Evolutionary conservation across 2,113 vertebrate genomes (phyloP).

Genomic region (Typhlomys cinereus): DNA sequence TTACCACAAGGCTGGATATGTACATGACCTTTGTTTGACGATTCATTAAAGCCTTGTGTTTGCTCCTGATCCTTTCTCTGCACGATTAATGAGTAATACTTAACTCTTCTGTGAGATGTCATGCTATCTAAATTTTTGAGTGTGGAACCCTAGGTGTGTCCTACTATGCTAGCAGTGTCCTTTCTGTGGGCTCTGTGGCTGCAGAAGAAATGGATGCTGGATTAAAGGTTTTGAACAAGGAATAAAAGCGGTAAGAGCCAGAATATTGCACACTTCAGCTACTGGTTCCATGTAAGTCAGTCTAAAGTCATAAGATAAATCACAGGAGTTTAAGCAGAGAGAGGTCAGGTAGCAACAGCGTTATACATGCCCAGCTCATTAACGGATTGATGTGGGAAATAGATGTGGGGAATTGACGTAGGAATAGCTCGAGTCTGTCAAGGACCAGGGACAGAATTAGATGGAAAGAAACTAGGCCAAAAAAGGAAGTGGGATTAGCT

Average conservation of each 20-base stretch:
- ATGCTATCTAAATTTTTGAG: neutral
- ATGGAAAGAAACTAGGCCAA: neutral
- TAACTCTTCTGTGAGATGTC: neutral
- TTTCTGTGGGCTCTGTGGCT: neutral
- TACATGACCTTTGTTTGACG: no score
- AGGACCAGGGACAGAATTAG: neutral
- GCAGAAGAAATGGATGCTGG: neutral
- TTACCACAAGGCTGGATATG: no score
- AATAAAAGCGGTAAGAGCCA: neutral
- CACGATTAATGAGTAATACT: neutral
- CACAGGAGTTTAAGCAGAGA: neutral
- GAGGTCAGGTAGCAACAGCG: neutral
- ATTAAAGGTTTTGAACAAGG: neutral
- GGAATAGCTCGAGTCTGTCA: no score
- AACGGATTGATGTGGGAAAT: no score
- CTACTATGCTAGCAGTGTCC: neutral
- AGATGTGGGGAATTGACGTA: no score
- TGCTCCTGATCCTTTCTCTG: neutral
- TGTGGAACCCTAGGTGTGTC: neutral
- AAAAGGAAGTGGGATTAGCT: neutral
- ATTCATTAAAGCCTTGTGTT: neutral
- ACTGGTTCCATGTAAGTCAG: no score
- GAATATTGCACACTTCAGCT: neutral
- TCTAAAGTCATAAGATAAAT: neutral
- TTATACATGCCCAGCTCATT: no score